phyloP scores from a whole-genome alignment of 2,797 vertebrate species.

The Ctenosaura bakeri region DNA sequence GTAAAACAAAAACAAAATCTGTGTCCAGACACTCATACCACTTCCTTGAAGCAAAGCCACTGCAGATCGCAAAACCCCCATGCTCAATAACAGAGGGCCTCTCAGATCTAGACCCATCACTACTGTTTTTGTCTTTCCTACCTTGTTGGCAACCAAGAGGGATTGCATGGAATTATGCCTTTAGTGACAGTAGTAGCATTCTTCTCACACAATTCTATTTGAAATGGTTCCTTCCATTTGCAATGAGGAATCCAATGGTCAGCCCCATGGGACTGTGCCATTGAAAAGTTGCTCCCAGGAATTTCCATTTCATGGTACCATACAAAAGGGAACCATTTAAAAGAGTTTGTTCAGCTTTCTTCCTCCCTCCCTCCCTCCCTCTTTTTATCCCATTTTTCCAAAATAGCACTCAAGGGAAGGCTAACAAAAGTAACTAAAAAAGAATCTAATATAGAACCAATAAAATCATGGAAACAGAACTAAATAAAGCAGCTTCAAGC shows the following conservation, averaged over 20 bases:
- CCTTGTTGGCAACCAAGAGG: neutral
- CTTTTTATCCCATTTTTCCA: neutral
- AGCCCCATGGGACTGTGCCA: neutral
- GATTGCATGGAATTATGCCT: neutral
- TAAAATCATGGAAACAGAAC: no score
- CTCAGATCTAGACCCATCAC: neutral
- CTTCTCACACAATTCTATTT: neutral
- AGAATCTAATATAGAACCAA: no score
- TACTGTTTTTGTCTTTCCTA: neutral
- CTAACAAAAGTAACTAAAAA: no score
- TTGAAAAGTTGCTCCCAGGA: neutral
- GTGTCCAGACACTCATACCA: neutral
- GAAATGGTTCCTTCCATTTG: neutral
- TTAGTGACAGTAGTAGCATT: neutral
- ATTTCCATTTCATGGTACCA: no score
- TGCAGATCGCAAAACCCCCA: no score
- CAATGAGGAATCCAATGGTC: no score
- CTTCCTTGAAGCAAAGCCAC: no score
- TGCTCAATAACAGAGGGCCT: neutral
- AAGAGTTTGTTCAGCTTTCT: neutral
- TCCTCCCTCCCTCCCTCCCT: neutral
- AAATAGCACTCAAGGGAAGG: neutral
- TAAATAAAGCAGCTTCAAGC: neutral
- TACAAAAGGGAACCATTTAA: neutral
- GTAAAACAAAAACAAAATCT: neutral